These are phyloP conservation scores for Strigamia crassipes DNA, from an alignment of 2,888 invertebrate genomes.

Conservation along the genomic window DNA sequence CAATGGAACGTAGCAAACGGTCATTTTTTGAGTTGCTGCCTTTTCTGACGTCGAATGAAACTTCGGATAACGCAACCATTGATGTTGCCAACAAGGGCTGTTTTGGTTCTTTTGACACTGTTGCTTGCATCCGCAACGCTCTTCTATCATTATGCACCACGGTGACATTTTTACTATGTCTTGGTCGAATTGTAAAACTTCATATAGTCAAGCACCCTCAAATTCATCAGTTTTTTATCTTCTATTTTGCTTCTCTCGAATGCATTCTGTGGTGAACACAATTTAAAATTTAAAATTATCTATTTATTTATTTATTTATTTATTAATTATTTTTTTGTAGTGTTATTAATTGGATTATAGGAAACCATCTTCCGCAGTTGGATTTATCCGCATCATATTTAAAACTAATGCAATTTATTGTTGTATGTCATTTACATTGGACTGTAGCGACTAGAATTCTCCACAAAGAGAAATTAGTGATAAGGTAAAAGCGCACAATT, in stretches of 20 bases:
- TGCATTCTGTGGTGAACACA: constrained; percentile 61
- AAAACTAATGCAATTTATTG: constrained; percentile 62
- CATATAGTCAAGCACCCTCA: constrained; percentile 61
- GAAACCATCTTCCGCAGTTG: constrained; percentile 60
- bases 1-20: constrained; percentile 6
- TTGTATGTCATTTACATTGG: constrained; percentile 64
- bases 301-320: neutral
- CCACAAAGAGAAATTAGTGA: constrained; percentile 58
- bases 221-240: constrained; percentile 63
- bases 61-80: constrained; percentile 56
- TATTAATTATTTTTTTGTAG: constrained; percentile 57
- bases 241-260: constrained; percentile 62
- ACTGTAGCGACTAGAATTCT: constrained; percentile 62
- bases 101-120: constrained; percentile 59
- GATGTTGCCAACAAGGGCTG: constrained; percentile 62
- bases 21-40: constrained; percentile 13
- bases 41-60: neutral
- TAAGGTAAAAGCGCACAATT: constrained; percentile 52
- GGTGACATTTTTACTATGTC: constrained; percentile 59
- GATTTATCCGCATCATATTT: constrained; percentile 62
- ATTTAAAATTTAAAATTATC: neutral
- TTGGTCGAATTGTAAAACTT: constrained; percentile 60
- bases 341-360: constrained; percentile 60
- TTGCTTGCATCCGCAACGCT: constrained; percentile 62
- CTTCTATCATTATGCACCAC: constrained; percentile 59